Evolutionary conservation across 2,888 invertebrate genomes (phyloP).

Genomic region (Volucella inflata): DNA sequence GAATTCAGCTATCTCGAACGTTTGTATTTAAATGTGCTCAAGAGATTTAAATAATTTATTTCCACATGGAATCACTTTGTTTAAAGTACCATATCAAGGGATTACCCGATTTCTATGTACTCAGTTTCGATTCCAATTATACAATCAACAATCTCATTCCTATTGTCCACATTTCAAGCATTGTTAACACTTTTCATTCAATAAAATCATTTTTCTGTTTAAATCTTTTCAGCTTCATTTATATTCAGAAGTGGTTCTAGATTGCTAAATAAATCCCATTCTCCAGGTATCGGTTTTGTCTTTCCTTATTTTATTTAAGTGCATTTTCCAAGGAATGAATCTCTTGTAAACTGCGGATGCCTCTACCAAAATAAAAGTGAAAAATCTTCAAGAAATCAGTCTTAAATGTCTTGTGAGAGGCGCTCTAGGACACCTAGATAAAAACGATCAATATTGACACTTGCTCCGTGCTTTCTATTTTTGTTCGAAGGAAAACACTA

Average conservation of each 20-base stretch:
- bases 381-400: no score
- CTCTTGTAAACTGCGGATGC: neutral
- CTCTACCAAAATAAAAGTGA: no score
- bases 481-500: no score
- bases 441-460: no score
- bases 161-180: conserved; percentile 25
- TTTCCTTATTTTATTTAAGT: conserved; percentile 17
- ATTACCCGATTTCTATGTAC: conserved; percentile 9
- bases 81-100: neutral
- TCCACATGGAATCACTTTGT: no score
- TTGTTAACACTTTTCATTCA: conserved; percentile 23
- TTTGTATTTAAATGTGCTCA: no score
- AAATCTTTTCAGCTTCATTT: conserved; percentile 21
- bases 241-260: conserved; percentile 21
- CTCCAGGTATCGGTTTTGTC: conserved; percentile 27
- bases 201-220: conserved; percentile 34
- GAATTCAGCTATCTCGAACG: no score
- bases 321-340: conserved; percentile 10
- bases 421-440: no score
- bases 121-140: conserved; percentile 11
- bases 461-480: no score
- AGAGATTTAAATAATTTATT: no score
- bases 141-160: conserved; percentile 24
- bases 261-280: conserved; percentile 8
- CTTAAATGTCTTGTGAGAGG: no score